Base-by-base conservation (phyloP, 2,888 invertebrate genomes). In the Xylocampa areola region DNA sequence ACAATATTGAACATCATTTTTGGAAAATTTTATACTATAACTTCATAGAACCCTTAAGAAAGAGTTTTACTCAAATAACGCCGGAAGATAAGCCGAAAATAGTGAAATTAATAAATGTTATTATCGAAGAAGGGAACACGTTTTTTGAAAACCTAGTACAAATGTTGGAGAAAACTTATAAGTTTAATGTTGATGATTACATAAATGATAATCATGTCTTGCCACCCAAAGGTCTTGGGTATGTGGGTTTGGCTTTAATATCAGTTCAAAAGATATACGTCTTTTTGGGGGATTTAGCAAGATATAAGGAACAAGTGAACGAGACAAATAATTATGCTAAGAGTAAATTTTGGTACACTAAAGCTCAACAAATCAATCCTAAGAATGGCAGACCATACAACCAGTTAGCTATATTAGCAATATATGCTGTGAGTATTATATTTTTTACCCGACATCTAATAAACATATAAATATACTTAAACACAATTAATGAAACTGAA, bases 341-440 rank as follows among this genome's bases (percentile, higher is more conserved):
- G 80, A 94, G 94, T 82, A 94, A 94, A 84, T 96, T 97, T 80
- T 98, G 97, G 96, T 99, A 99, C 86, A 96, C 97, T 60, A 98
- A 98, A 92, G 98, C 99, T 8, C 97, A 98, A 84, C 97, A 97
- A 88, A 96, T 99, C 33, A 97, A 98, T 90, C 98, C 99, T 6
- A 97, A 98, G 88, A 98, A 98, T 93, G 99, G 99, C 44, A 95
- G 97, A 70, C 98, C 99, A 0, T 99, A 99, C 86, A 98, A 99
- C 89, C 99, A 99, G 87, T 91, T 99, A 74, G 99, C 98, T 17
- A 95, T 99, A 74, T 93, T 99, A 81, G 97, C 99, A 1, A 96
- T 97, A 73, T 96, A 96, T 85, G 96, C 96, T 51, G 97, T 97
- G 90, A 95, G 95, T 95, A n/a, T 36, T 53, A 6, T 23, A 4